Percentiles rank a stretch among this genome's conserved stretches.
These are phyloP conservation scores for Trematomus bernacchii DNA, from an alignment of 2,797 vertebrate species.

Conservation along the genomic window DNA sequence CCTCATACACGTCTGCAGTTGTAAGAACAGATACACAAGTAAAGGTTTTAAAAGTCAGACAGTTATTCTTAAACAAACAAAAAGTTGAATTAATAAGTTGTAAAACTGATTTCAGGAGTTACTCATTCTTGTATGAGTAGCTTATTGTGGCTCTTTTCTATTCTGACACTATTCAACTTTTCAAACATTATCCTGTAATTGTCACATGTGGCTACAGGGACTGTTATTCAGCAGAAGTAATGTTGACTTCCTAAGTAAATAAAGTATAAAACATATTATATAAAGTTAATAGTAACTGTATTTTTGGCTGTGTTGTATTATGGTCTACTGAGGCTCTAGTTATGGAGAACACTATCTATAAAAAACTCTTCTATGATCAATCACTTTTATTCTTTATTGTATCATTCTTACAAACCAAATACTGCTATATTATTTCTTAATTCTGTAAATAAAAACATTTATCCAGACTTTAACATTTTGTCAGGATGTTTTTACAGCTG, in stretches of 20 bases:
- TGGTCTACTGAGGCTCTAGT: background rate
- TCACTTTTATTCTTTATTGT: background rate
- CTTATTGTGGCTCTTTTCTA: background rate
- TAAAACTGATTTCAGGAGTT: background rate
- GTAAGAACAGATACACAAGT: background rate
- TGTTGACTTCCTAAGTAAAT: background rate
- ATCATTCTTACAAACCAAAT: no score
- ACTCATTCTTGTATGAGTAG: background rate
- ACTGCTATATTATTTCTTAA: no score
- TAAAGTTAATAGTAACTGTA: background rate
- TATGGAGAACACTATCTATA: background rate
- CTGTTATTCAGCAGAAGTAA: background rate
- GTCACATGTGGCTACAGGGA: background rate
- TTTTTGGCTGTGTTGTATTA: background rate
- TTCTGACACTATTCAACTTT: background rate
- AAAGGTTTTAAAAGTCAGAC: background rate
- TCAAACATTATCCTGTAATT: background rate
- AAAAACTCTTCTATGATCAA: background rate
- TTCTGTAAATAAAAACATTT: no score
- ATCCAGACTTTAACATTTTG: background rate
- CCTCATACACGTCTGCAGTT: background rate
- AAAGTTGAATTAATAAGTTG: background rate
- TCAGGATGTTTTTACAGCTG: background rate
- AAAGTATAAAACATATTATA: background rate
- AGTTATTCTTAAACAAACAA: no score